Evolutionary conservation across 30 jellyfish, hydroid and myxozoan species (phyloP), one percentile per base, ranked within the genome.

Genomic region (Cassiopea andromeda): DNA sequence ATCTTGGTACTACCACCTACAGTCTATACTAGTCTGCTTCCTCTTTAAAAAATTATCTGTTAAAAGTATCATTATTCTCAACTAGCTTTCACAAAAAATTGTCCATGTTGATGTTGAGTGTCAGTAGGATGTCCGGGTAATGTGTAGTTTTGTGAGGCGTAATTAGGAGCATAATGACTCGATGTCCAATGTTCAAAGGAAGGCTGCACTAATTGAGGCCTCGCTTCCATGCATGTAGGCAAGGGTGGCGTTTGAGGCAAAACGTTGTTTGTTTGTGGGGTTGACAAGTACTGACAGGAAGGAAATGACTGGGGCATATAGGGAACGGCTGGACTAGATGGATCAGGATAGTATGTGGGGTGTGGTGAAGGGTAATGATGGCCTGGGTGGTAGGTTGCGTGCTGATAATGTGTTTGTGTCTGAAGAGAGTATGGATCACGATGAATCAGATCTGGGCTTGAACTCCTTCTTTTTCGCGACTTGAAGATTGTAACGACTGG

Each of bases 401-500:
- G 88, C 50, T 80, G 85, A 68, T 82, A 90, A 81, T 95, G 97
- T 64, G 97, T 91, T 10, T 83, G 89, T 19, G 78, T 72, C 13
- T 92, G 97, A 15, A 97, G 95, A 60, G 71, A 88, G 54, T 82
- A 84, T 15, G 99, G 97, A 18, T 92, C 97, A 57, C 93, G 97
- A 7, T 92, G 92, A 45, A 81, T 54, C 85, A 93, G 75, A 77
- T 95, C 97, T 8, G 99, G 94, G 46, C 98, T 93, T 17, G 98
- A 87, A 69, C 90, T 85, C 83, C 88, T 91, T 17, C 99, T 80
- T 79, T 90, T 95, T 27, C 99, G 46, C 18, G 98, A 90, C 80
- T 95, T 95, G 92, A 91, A 95, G 44, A 95, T 97, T 3, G 99
- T 95, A 44, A 95, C 97, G 27, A 95, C 99, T 46, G 99, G 98